Evolutionary conservation across 2,113 vertebrate species (phyloP), one percentile per base, ranked within the genome.

Genomic region (Aplodontia rufa): DNA sequence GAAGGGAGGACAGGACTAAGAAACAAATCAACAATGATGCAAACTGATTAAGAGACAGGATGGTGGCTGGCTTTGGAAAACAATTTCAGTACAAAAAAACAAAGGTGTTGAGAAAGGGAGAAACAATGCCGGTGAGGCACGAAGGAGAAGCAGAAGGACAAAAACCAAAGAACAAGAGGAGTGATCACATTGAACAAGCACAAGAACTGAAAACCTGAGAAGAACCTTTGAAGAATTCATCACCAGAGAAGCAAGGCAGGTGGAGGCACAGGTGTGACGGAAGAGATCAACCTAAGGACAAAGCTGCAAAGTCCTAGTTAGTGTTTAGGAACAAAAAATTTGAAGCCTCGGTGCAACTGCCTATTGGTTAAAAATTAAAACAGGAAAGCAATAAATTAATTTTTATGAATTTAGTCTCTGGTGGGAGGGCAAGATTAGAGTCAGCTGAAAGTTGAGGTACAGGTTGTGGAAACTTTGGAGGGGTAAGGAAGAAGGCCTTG

Each of bases 101-200:
- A 17, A 37, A 35, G 13, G 32, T 28, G 6, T 2, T 42, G 10
- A 19, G 2, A 20, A 8, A 42, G 1, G 26, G 49, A 51, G 7
- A 28, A 37, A 78, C 5, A 53, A 17, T 0, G 2, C 35, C 32
- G 62, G 9, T 0, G 17, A 51, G 60, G 24, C 40, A 19, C 0
- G 60, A 86, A 76, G 20, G 5, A 5, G 76, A 76, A 32, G 6
- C 5, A 79, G 20, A 17, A 42, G 10, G 9, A 28, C 30, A 45
- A 53, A 55, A 37, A 37, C 26, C n/a, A n/a, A n/a, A n/a, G n/a
- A n/a, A n/a, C n/a, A n/a, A n/a, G n/a, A n/a, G n/a, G n/a, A n/a
- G n/a, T n/a, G n/a, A n/a, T n/a, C n/a, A n/a, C n/a, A n/a, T n/a
- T n/a, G n/a, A n/a, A n/a, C n/a, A n/a, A n/a, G n/a, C n/a, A 69